phyloP scores from a whole-genome alignment of 2,113 vertebrate species.

The Typhlomys cinereus region DNA sequence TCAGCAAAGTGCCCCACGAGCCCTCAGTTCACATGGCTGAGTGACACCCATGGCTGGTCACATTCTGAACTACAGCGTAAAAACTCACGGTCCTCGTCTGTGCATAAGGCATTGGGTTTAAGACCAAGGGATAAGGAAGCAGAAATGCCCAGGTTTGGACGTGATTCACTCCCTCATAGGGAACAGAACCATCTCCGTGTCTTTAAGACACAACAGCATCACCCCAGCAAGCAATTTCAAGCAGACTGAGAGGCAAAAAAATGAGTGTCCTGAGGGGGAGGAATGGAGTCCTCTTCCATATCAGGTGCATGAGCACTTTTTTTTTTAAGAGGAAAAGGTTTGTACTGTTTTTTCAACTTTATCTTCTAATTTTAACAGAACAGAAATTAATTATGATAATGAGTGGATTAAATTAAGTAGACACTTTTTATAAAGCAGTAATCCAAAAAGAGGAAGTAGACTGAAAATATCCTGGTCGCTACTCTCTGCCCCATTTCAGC shows the following conservation, averaged over 20 bases:
- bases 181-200: neutral
- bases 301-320: neutral
- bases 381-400: neutral
- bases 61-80: neutral
- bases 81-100: neutral
- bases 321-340: neutral
- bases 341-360: neutral
- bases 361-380: neutral
- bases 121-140: slow-evolving; percentile 23
- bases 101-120: neutral
- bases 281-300: neutral
- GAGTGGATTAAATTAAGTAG: slow-evolving; percentile 5
- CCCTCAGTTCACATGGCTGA: neutral
- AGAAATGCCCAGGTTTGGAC: neutral
- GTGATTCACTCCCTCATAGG: neutral
- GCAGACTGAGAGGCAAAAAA: neutral
- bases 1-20: neutral
- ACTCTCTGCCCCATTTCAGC: neutral
- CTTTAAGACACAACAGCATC: neutral
- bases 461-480: neutral
- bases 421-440: neutral
- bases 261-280: neutral
- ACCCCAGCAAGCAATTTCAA: neutral
- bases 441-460: neutral
- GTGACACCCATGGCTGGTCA: neutral